Evolutionary conservation across 92 coral and sea anemone species (phyloP), one percentile per base, ranked within the genome.

Genomic region (Anthopleura xanthogrammica): DNA sequence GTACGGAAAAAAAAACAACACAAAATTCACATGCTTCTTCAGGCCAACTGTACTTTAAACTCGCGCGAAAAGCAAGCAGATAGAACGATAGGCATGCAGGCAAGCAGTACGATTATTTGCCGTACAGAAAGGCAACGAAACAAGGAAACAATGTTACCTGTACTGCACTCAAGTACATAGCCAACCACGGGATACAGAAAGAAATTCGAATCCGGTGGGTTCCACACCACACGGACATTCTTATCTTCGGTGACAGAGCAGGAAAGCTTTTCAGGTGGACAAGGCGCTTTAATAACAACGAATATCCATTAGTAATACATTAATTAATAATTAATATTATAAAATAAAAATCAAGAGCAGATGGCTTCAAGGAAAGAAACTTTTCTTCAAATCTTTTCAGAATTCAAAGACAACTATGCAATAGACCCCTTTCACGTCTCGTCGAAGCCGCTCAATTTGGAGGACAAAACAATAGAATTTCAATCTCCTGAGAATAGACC

Each of bases 181-280:
- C 89, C 85, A 2, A 90, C 86, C 40, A 92, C 95, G 65, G 99
- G 93, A 74, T 96, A 96, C 29, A 90, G 81, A 50, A 91, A 92
- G 48, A 87, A 81, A 76, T 82, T 92, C 71, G 80, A 71, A 16
- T 91, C 92, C 20, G 99, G 97, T 3, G 98, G 90, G 68, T 80
- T 90, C 99, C 99, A 96, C 68, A 76, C 84, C 4, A 96, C 91
- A 39, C 85, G 83, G 17, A 94, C 72, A 64, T 89, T 85, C 76
- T 85, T 76, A 71, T 90, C 85, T n/a, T 86, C 86, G 16, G 83
- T 88, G 39, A 96, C 52, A 43, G 87, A 62, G 56, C 99, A 94
- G 3, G 88, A 66, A 64, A 96, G 87, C 79, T 90, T 91, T 80
- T 89, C 90, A 1, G 99, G 99, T 17, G 99, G 92, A 57, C 94